Evolutionary conservation across 2,888 invertebrate species (phyloP), one percentile per base, ranked within the genome.

Genomic region (Hemicrepidius hirtus): DNA sequence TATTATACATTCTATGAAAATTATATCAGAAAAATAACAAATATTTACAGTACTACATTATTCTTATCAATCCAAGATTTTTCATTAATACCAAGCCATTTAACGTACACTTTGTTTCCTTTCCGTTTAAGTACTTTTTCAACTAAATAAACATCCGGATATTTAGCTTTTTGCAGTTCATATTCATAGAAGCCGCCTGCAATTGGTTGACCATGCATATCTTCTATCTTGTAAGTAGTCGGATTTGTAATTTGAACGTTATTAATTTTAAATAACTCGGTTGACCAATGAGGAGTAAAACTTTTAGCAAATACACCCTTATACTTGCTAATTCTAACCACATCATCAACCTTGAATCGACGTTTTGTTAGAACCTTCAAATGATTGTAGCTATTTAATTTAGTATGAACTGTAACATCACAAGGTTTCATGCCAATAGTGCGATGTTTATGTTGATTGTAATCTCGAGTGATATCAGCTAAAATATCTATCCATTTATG

Each of bases 211-310:
- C 71, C 76, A 16, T 69, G 16, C 46, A 72, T 77, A 75, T 84
- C 84, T 64, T 79, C 74, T 4, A 85, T 69, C 18, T 76, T 50
- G 59, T 84, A 83, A 1, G 82, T 84, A 2, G 75, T 69, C 4
- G 84, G 83, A 75, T 78, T 80, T 13, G 82, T 82, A 32, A 76
- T 75, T 20, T 80, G 65, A 3, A 83, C 76, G 77, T 80, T 77
- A 10, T 9, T 35, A 35, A 85, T 76, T 63, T 73, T 81, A 72
- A 84, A 86, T 57, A 85, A 71, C 73, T 85, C 84, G 0, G 81
- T 82, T 0, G 82, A 75, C 82, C 83, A 85, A 68, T 82, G 82
- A 0, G 82, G 81, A 7, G 80, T 80, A 55, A 82, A 85, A 5
- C 82, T 82, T 77, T 84, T 84, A 12, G 79, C 79, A 71, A 84